Base-by-base conservation (phyloP, 2,797 vertebrate species). In the Pseudochirops cupreus region DNA sequence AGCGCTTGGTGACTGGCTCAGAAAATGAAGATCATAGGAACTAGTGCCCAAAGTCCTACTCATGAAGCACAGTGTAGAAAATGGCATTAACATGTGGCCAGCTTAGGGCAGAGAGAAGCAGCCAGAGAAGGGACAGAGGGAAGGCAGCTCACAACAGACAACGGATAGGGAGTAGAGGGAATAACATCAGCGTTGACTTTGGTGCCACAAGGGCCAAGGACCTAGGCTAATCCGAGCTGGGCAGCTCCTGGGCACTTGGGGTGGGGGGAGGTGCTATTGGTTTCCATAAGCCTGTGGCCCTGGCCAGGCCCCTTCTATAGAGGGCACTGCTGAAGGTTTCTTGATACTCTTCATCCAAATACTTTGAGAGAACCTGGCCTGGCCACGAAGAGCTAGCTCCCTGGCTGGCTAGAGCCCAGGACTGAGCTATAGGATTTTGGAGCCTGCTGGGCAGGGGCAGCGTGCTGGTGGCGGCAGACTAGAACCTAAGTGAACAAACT, bases 61-160 rank as follows among this genome's bases (percentile, higher is more conserved):
- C 98, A 99, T 99, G 99, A 99, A 99, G 99, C 99, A 99, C 99
- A 99, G 99, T 99, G 99, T 99, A 99, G 99, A 99, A 99, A 99
- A 99, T 99, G 99, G 98, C 98, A 96, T 99, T 99, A 99, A 99
- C 99, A 99, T 98, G 98, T 96, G 98, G 98, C 98, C 98, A 97
- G 98, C 97, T 97, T 91, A 93, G 98, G 98, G 93, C 96, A 97
- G 97, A 98, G 97, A 97, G 97, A 98, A 96, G 96, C 98, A 98
- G 98, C 97, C 96, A 94, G 98, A 97, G 96, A 97, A 95, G 97
- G 97, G 97, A 96, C 87, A 92, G 91, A 93, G 94, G 94, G 96
- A 95, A 82, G 95, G 97, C 91, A 95, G 96, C 96, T 94, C 96
- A 62, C 94, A 91, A 57, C 29, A 24, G 52, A 62, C 94, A 91